phyloP scores from a whole-genome alignment of 2,113 vertebrate genomes.

The Motacilla tschutschensis region DNA sequence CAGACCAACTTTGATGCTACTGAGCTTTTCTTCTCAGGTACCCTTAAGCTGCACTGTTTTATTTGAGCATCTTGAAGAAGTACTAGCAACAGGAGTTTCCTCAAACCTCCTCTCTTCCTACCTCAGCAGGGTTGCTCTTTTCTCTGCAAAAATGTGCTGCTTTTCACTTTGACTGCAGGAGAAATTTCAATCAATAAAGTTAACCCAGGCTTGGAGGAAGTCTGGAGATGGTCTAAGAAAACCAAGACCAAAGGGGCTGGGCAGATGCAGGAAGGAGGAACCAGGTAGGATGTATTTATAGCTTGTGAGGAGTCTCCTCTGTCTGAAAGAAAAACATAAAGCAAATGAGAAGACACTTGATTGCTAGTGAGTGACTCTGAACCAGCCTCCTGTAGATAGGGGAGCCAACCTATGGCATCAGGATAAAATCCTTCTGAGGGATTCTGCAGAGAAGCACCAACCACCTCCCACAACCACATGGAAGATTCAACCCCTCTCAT shows the following conservation, averaged over 20 bases:
- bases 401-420: not conserved
- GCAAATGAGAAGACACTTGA: not conserved
- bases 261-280: not conserved
- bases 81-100: not conserved
- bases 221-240: not conserved
- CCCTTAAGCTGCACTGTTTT: not conserved
- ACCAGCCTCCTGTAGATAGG: not conserved
- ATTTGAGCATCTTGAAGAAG: not conserved
- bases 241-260: not conserved
- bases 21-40: not conserved
- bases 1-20: not conserved
- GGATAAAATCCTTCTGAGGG: not conserved
- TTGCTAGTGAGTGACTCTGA: not conserved
- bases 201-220: not conserved
- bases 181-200: not conserved
- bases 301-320: not conserved
- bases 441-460: not conserved
- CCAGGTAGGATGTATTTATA: not conserved
- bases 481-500: not conserved
- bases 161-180: not conserved
- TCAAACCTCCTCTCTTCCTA: not conserved
- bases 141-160: not conserved
- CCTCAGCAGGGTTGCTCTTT: not conserved
- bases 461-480: rapidly evolving
- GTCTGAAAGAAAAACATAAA: not conserved